phyloP scores from a whole-genome alignment of 2,888 invertebrate genomes.

The Ornithoptera priamus region DNA sequence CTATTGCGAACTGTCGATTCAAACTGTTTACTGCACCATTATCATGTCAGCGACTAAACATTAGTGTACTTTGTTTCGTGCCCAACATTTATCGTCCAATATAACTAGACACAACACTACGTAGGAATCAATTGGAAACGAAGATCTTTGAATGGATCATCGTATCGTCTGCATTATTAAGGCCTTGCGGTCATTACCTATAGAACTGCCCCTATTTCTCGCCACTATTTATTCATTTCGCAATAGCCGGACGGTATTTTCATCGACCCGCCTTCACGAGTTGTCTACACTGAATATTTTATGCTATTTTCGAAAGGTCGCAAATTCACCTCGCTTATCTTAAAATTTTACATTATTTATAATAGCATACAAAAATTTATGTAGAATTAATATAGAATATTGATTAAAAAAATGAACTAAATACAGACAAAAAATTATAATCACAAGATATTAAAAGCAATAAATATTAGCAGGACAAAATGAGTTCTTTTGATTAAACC shows the following conservation, averaged over 20 bases:
- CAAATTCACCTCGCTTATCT: constrained; percentile 56
- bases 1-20: constrained; percentile 68
- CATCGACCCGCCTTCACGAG: constrained; percentile 66
- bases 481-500: no score
- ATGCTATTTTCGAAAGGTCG: constrained; percentile 76
- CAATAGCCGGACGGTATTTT: constrained; percentile 74
- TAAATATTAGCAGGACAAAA: no score
- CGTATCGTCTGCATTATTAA: constrained; percentile 66
- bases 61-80: constrained; percentile 65
- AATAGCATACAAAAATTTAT: no score
- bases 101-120: constrained; percentile 41
- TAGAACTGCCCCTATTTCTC: constrained; percentile 77
- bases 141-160: constrained; percentile 40
- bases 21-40: constrained; percentile 71
- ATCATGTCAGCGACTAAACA: constrained; percentile 67
- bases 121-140: constrained; percentile 9
- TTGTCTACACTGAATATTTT: constrained; percentile 71
- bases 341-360: no score
- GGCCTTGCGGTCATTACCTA: constrained; percentile 61
- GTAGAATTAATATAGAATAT: no score
- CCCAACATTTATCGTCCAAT: constrained; percentile 47
- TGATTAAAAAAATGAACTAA: no score
- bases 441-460: no score
- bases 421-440: no score
- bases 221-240: constrained; percentile 78